Base-by-base conservation (phyloP, 2,113 vertebrate genomes). In the Macrotus californicus region DNA sequence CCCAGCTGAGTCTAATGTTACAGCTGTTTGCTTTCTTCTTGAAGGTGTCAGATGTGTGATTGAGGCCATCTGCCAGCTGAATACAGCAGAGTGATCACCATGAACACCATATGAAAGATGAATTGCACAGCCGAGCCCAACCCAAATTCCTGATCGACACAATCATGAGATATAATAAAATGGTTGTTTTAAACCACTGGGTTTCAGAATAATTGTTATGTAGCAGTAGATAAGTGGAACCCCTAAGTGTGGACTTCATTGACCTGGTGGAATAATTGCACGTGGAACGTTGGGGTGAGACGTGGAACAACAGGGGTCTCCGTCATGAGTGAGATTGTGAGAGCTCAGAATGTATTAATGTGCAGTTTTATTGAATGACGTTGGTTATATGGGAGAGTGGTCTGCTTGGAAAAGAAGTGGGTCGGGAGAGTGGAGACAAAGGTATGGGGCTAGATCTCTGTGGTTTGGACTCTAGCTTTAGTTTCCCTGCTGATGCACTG, bases 141-240 rank as follows among this genome's bases (percentile, higher is more conserved):
- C 41, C 61, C 26, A 56, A 79, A 73, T 93, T 93, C 87, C 52
- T 50, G 50, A 43, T 8, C 31, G 34, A 83, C 10, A 91, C 31
- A 52, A 48, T 82, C 67, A 93, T n/a, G 39, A 72, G 24, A 43
- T 50, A 46, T 13, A 76, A 50, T 46, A 87, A 93, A 64, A 73
- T 61, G 7, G 22, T 83, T 31, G 76, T 84, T 88, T 93, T 69
- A 59, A 79, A 83, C 21, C 16, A 29, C 3, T 76, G 73, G 16
- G 19, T 82, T 95, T 91, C 79, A 91, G 87, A 91, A 85, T 76
- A 87, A 91, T 88, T 87, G 12, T 54, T 88, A 34, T n/a, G 31
- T 41, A 81, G n/a, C 36, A 73, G 14, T 81, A 79, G n/a, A 69
- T 88, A 86, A 86, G 6, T 85, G 72, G 79, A 85, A 52, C 29